Evolutionary conservation across 2,113 vertebrate species (phyloP).

Genomic region (Melanotaenia duboulayi): DNA sequence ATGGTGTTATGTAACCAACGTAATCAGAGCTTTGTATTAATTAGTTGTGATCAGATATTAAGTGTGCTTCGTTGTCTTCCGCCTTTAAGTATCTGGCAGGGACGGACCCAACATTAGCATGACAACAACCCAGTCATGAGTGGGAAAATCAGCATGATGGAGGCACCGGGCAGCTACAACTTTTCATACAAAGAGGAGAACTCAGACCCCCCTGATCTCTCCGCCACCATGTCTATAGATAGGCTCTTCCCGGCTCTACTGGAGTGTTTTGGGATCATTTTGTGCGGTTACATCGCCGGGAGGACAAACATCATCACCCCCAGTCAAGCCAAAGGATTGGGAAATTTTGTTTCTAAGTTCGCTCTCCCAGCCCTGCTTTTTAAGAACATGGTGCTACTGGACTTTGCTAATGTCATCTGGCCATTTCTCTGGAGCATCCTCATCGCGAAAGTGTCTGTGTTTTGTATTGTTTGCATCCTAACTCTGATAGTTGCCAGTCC

Average conservation of each 20-base stretch:
- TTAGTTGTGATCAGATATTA: not conserved
- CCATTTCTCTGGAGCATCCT: constrained; percentile 94
- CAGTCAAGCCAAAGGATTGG: constrained; percentile 93
- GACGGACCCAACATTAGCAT: not conserved
- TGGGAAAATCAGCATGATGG: constrained; percentile 57
- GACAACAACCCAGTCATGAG: constrained; percentile 8
- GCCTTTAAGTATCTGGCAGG: not conserved
- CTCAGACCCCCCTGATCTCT: constrained; percentile 56
- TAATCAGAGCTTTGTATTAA: not conserved
- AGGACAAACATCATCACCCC: constrained; percentile 91
- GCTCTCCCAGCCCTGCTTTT: constrained; percentile 95
- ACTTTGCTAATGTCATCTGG: constrained; percentile 95
- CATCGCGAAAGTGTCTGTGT: constrained; percentile 93
- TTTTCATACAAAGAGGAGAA: constrained; percentile 2
- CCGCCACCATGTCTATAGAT: constrained; percentile 90
- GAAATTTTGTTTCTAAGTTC: constrained; percentile 96
- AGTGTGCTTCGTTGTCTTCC: not conserved
- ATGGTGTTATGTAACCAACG: not conserved
- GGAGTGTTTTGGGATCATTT: constrained; percentile 96
- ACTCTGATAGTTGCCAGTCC: constrained; percentile 91
- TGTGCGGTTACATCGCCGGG: constrained; percentile 95
- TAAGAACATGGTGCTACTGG: constrained; percentile 97
- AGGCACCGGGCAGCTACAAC: constrained; percentile 20
- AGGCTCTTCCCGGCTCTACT: constrained; percentile 94
- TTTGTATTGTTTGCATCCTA: constrained; percentile 89